These are phyloP conservation scores for Hippocampus guttulatus DNA, from an alignment of 2,113 vertebrate genomes.

Conservation along the genomic window DNA sequence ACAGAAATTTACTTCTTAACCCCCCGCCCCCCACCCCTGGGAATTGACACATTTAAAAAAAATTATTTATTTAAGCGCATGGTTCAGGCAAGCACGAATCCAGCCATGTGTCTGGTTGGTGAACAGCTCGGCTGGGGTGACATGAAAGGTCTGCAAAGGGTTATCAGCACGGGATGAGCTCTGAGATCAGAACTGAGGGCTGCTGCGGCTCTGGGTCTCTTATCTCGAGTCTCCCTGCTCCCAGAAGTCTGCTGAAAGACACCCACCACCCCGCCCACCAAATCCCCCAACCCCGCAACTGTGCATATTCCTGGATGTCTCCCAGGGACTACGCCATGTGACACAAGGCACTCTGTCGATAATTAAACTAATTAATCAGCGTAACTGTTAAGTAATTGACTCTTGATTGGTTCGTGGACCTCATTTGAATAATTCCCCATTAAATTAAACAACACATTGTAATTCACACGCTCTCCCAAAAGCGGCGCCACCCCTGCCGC, in stretches of 20 bases:
- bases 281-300: background rate
- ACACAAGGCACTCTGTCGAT: conserved; percentile 1
- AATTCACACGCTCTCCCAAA: conserved; percentile 26
- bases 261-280: background rate
- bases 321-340: conserved; percentile 35
- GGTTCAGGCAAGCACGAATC: too few relatives aligned
- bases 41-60: background rate
- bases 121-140: conserved; percentile 17
- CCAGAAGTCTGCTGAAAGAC: conserved; percentile 43
- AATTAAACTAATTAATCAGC: conserved; percentile 2
- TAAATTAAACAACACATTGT: conserved; percentile 21
- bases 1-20: background rate
- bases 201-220: conserved; percentile 46
- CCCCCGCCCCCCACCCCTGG: background rate
- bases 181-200: conserved; percentile 37
- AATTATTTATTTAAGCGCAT: too few relatives aligned
- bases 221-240: conserved; percentile 59
- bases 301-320: conserved; percentile 19
- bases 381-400: background rate
- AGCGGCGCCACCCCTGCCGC: conserved; percentile 11
- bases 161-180: conserved; percentile 56
- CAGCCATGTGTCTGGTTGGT: too few relatives aligned
- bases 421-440: conserved; percentile 9
- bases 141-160: conserved; percentile 41
- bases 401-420: background rate